phyloP scores from a whole-genome alignment of 1,140 invertebrate genomes.

The Ceratina australensis region DNA sequence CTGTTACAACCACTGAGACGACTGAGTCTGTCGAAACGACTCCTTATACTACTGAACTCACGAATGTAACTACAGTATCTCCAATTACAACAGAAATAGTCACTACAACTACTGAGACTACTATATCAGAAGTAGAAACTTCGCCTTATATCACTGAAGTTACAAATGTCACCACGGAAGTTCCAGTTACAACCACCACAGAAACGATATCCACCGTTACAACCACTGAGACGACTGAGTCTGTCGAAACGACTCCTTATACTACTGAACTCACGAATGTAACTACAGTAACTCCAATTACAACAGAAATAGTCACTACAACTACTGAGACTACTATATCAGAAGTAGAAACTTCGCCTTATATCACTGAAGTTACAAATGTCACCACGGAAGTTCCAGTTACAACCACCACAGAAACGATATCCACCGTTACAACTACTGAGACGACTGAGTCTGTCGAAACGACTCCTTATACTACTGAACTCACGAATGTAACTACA shows the following conservation, averaged over 20 bases:
- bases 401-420: neutral
- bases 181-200: neutral
- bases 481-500: neutral
- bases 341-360: neutral
- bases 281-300: neutral
- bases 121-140: neutral
- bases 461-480: accelerated
- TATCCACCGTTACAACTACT: neutral
- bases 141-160: neutral
- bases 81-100: neutral
- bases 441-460: neutral
- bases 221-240: too few species aligned
- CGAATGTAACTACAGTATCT: neutral
- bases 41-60: neutral
- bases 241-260: too few species aligned
- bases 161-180: neutral
- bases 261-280: neutral
- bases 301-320: neutral
- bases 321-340: neutral
- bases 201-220: too few species aligned
- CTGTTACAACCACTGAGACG: too few species aligned
- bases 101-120: neutral
- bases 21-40: too few species aligned
- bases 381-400: neutral
- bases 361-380: neutral